These are phyloP conservation scores for Dendrocopos noguchii DNA, from an alignment of 2,113 vertebrate species.

Conservation along the genomic window DNA sequence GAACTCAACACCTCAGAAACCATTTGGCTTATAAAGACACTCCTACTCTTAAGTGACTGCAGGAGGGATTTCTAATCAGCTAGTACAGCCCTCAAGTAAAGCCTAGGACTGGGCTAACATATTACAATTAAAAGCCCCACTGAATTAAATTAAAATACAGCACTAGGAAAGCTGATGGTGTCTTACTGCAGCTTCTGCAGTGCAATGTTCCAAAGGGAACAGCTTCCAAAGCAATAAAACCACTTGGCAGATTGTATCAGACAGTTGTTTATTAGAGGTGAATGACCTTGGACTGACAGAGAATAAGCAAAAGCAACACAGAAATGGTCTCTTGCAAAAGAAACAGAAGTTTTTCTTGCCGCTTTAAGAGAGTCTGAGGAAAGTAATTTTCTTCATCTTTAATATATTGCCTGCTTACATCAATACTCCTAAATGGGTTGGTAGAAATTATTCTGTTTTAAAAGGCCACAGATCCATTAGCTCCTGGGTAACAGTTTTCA, in stretches of 20 bases:
- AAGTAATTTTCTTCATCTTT: not conserved
- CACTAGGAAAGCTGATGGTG: not conserved
- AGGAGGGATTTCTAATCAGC: not conserved
- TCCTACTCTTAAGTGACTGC: not conserved
- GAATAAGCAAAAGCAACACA: not conserved
- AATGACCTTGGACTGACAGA: constrained; percentile 20
- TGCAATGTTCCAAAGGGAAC: not conserved
- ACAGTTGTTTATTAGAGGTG: constrained; percentile 11
- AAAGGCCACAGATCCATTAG: not conserved
- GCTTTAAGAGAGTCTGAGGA: not conserved
- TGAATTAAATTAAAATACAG: not conserved
- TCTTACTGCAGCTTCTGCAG: not conserved
- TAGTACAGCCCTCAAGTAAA: not conserved
- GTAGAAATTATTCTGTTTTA: not conserved
- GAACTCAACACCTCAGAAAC: not conserved
- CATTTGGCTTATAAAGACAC: not conserved
- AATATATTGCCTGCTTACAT: not conserved
- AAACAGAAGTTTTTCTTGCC: not conserved
- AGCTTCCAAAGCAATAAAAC: not conserved
- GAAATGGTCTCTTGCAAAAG: not conserved
- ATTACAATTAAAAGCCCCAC: not conserved
- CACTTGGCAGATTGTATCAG: constrained; percentile 25
- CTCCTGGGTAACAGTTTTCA: not conserved
- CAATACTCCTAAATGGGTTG: not conserved
- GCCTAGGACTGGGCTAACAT: not conserved